Evolutionary conservation across 2,888 invertebrate species (phyloP).

Genomic region (Selenia dentaria): DNA sequence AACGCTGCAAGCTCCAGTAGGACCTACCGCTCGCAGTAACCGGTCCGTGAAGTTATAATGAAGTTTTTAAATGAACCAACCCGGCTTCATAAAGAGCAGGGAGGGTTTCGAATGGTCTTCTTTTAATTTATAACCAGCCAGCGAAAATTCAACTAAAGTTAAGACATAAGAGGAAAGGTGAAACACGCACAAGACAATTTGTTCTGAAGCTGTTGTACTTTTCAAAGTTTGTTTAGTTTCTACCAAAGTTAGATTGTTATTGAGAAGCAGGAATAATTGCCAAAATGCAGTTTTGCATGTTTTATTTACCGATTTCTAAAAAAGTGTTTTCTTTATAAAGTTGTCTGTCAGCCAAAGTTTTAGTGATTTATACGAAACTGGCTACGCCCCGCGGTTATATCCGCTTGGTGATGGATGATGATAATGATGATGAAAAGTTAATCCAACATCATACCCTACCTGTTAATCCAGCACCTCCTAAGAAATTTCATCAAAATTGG

Average conservation of each 20-base stretch:
- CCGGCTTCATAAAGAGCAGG: slow-evolving; percentile 53
- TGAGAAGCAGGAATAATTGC: slow-evolving; percentile 10
- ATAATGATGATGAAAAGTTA: too few species aligned
- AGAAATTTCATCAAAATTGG: too few species aligned
- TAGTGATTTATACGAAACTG: too few species aligned
- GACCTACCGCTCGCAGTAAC: slow-evolving; percentile 33
- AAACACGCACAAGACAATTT: slow-evolving; percentile 22
- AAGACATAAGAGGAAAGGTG: slow-evolving; percentile 23
- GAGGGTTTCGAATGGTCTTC: slow-evolving; percentile 57
- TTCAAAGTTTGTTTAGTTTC: slow-evolving; percentile 13
- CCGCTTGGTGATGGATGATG: too few species aligned
- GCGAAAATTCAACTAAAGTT: slow-evolving; percentile 28
- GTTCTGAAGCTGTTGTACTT: slow-evolving; percentile 14
- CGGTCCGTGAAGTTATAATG: slow-evolving; percentile 60
- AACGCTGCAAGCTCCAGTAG: slow-evolving; percentile 34
- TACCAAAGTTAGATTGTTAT: slow-evolving; percentile 20
- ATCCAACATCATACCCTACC: too few species aligned
- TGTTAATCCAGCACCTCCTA: too few species aligned
- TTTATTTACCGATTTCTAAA: too few species aligned
- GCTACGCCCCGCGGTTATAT: too few species aligned
- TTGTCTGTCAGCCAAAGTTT: too few species aligned
- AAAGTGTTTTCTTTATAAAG: too few species aligned
- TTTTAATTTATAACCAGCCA: slow-evolving; percentile 59
- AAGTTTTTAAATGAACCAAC: slow-evolving; percentile 67
- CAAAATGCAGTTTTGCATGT: slow-evolving; percentile 8